These are phyloP conservation scores for Rhingia rostrata DNA, from an alignment of 2,888 invertebrate species.

Conservation along the genomic window DNA sequence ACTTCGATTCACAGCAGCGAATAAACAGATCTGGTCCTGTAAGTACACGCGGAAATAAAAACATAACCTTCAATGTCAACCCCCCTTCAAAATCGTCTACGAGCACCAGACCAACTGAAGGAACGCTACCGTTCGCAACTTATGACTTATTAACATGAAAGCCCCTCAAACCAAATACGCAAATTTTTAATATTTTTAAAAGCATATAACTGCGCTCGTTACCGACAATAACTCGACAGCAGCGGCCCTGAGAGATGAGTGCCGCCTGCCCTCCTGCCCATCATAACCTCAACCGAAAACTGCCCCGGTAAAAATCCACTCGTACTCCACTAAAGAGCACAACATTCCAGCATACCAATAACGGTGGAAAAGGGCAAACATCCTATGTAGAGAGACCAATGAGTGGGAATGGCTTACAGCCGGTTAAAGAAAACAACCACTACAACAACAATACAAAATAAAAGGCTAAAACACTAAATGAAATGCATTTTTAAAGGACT, in stretches of 20 bases:
- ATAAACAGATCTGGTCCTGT: not conserved
- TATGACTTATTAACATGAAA: slow-evolving; percentile 61
- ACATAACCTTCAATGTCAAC: not conserved
- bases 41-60: not conserved
- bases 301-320: slow-evolving; percentile 11
- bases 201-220: slow-evolving; percentile 49
- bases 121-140: slow-evolving; percentile 19
- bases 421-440: slow-evolving; percentile 3
- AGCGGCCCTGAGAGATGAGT: slow-evolving; percentile 34
- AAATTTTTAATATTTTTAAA: slow-evolving; percentile 65
- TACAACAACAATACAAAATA: not conserved
- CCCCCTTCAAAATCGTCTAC: not conserved
- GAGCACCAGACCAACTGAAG: not conserved
- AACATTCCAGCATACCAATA: not conserved
- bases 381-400: not conserved
- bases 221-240: slow-evolving; percentile 12
- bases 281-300: slow-evolving; percentile 31
- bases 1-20: slow-evolving; percentile 1
- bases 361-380: not conserved
- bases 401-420: slow-evolving; percentile 48
- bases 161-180: slow-evolving; percentile 38
- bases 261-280: not conserved
- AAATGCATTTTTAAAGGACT: slow-evolving; percentile 60
- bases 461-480: slow-evolving; percentile 51
- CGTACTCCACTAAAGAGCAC: not conserved